These are phyloP conservation scores for Eremophila alpestris DNA, from an alignment of 2,797 vertebrate genomes.

Conservation along the genomic window DNA sequence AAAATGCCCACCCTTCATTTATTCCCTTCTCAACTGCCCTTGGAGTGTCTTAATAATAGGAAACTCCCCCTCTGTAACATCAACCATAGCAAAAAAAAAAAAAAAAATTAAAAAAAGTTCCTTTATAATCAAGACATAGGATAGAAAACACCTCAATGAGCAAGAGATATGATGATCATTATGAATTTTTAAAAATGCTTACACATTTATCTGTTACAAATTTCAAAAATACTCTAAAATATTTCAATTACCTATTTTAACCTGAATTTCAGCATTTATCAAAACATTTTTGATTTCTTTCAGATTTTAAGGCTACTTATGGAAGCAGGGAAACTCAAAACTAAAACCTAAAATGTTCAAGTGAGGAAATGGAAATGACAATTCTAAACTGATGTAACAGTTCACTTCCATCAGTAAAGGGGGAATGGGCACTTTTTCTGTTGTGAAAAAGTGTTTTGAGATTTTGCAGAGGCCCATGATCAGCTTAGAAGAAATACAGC, in stretches of 20 bases:
- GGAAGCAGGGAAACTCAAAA: not conserved
- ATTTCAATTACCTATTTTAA: not conserved
- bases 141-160: not conserved
- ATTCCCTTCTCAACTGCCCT: not conserved
- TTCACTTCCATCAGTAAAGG: not conserved
- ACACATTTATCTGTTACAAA: not conserved
- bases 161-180: not conserved
- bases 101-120: not conserved
- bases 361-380: not conserved
- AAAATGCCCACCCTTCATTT: not conserved
- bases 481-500: not conserved
- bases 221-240: not conserved
- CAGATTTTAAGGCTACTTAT: not conserved
- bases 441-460: not conserved
- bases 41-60: not conserved
- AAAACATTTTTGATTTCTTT: not conserved
- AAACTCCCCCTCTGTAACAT: not conserved
- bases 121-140: not conserved
- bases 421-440: not conserved
- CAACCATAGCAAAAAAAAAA: not conserved
- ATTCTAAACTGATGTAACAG: not conserved
- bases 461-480: not conserved
- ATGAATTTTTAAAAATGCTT: not conserved
- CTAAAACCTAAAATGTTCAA: not conserved
- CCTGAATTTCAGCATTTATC: not conserved